Percentiles rank a stretch among this genome's conserved stretches.
phyloP scores from a whole-genome alignment of 2,888 invertebrate species.

The Theretra japonica region DNA sequence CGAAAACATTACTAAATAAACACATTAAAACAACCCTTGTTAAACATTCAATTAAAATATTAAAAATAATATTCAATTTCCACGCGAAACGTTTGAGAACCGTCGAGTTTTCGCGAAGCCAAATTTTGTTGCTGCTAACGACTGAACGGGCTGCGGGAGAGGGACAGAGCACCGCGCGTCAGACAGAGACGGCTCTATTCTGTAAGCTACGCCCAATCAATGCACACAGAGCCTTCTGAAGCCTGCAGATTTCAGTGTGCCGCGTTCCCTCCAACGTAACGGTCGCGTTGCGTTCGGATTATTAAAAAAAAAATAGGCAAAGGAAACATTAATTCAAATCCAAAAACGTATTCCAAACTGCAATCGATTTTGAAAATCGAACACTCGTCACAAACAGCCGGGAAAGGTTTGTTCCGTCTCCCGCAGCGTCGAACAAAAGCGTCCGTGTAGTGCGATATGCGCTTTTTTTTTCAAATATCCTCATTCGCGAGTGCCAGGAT shows the following conservation, averaged over 20 bases:
- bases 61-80: too few relatives aligned
- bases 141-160: conserved; percentile 57
- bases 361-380: conserved; percentile 35
- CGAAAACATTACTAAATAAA: background rate
- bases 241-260: conserved; percentile 76
- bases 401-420: conserved; percentile 38
- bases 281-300: conserved; percentile 52
- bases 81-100: conserved; percentile 61
- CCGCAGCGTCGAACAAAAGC: conserved; percentile 57
- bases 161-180: conserved; percentile 49
- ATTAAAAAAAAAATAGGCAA: conserved; percentile 50
- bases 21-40: too few relatives aligned
- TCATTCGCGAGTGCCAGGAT: conserved; percentile 5
- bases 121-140: conserved; percentile 74
- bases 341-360: conserved; percentile 35
- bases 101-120: conserved; percentile 68
- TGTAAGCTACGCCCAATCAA: conserved; percentile 80
- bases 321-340: conserved; percentile 41
- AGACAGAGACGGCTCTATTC: conserved; percentile 58
- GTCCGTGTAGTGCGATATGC: conserved; percentile 60
- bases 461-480: conserved; percentile 35
- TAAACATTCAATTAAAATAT: too few relatives aligned
- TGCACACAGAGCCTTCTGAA: conserved; percentile 74
- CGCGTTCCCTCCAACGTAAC: conserved; percentile 58
- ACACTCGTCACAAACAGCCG: conserved; percentile 35